Evolutionary conservation across 2,888 invertebrate species (phyloP).

Genomic region (Acholoe squamosa): DNA sequence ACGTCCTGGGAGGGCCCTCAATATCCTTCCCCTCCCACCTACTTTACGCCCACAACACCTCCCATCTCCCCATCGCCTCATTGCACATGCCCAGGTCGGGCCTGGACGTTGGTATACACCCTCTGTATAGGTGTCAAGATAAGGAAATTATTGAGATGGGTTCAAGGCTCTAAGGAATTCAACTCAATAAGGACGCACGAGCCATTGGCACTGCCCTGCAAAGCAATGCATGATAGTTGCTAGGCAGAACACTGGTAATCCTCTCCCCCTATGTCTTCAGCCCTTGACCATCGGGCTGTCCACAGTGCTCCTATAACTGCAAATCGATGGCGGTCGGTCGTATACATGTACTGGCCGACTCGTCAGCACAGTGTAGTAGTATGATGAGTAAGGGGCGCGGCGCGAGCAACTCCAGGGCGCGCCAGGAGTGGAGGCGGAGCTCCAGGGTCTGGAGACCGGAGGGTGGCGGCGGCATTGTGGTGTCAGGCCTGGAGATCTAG

Average conservation of each 20-base stretch:
- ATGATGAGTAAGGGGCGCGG: constrained; percentile 22
- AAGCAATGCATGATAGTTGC: neutral
- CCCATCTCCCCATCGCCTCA: no score
- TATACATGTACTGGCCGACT: neutral
- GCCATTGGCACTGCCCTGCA: neutral
- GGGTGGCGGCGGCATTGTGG: neutral
- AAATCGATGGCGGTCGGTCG: neutral
- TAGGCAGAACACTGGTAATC: neutral
- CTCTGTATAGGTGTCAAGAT: no score
- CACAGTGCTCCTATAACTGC: neutral
- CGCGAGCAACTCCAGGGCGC: neutral
- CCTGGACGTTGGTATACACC: no score
- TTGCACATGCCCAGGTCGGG: no score
- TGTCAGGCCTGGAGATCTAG: constrained; percentile 6
- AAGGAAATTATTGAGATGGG: neutral
- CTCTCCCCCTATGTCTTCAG: neutral
- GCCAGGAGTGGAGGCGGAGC: neutral
- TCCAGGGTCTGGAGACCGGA: neutral
- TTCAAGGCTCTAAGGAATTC: neutral
- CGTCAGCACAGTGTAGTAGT: neutral
- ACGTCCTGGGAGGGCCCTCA: no score
- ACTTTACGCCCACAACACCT: no score
- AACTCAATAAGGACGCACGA: neutral
- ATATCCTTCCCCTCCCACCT: no score
- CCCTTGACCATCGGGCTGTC: neutral